Evolutionary conservation across 2,797 vertebrate genomes (phyloP).

Genomic region (Pseudochirops cupreus): DNA sequence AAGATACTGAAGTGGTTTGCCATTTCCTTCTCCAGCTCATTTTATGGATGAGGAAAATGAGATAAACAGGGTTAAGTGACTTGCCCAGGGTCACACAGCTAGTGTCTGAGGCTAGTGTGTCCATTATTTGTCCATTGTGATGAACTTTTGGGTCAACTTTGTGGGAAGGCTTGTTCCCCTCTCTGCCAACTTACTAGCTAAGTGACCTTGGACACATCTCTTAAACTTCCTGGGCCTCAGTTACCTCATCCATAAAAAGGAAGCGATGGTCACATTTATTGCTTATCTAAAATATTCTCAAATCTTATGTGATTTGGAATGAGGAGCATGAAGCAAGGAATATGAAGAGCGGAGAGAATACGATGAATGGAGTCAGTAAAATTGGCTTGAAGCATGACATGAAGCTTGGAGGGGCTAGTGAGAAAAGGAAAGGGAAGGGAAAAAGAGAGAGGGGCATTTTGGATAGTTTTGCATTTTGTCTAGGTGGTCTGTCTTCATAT

Average conservation of each 20-base stretch:
- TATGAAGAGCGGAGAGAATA: background rate
- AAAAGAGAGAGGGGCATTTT: background rate
- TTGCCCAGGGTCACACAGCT: background rate
- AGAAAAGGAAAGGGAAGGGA: background rate
- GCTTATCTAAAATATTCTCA: background rate
- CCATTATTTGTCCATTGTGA: background rate
- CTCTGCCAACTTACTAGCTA: background rate
- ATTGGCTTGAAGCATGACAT: background rate
- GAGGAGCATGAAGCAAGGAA: background rate
- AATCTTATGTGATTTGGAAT: background rate
- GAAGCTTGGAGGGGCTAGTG: background rate
- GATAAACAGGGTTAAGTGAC: background rate
- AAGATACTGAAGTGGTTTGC: background rate
- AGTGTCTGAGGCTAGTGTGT: background rate
- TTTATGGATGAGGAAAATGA: background rate
- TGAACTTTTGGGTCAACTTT: background rate
- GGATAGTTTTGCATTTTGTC: background rate
- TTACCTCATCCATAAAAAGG: background rate
- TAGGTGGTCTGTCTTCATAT: background rate
- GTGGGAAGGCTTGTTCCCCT: background rate
- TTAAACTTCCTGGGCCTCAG: background rate
- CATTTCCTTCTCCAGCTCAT: background rate
- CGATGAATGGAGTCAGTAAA: background rate
- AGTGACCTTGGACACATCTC: background rate
- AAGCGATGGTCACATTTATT: background rate